Evolutionary conservation across 2,797 vertebrate genomes (phyloP).

Genomic region (Malurus leucopterus): DNA sequence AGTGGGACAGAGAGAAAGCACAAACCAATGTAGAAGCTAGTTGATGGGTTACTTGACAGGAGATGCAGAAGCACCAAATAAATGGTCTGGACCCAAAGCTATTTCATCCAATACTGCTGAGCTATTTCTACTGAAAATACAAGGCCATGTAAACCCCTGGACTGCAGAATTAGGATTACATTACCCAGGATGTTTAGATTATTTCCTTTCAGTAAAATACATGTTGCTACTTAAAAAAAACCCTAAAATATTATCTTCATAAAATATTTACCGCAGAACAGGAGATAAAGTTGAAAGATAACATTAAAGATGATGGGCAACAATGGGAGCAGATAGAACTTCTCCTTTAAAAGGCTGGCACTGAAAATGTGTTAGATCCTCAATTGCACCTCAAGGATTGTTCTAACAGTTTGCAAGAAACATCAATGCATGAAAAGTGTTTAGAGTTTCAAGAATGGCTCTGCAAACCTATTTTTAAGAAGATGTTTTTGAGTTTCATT

Average conservation of each 20-base stretch:
- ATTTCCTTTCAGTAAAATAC: background rate
- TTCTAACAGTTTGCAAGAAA: background rate
- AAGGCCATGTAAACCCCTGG: background rate
- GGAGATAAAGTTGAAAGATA: background rate
- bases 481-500: background rate
- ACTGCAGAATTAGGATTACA: background rate
- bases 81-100: background rate
- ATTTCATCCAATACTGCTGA: accelerated
- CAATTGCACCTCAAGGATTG: background rate
- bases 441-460: background rate
- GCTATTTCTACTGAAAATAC: background rate
- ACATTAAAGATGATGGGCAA: background rate
- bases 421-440: background rate
- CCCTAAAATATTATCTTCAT: background rate
- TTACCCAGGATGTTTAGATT: no score
- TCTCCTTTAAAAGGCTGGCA: background rate
- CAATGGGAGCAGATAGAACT: background rate
- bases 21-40: background rate
- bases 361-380: background rate
- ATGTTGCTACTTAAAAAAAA: background rate
- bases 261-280: background rate
- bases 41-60: background rate
- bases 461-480: background rate
- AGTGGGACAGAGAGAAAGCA: background rate
- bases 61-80: background rate